These are phyloP conservation scores for Epistrophe eligans DNA, from an alignment of 2,888 invertebrate species.

Conservation along the genomic window DNA sequence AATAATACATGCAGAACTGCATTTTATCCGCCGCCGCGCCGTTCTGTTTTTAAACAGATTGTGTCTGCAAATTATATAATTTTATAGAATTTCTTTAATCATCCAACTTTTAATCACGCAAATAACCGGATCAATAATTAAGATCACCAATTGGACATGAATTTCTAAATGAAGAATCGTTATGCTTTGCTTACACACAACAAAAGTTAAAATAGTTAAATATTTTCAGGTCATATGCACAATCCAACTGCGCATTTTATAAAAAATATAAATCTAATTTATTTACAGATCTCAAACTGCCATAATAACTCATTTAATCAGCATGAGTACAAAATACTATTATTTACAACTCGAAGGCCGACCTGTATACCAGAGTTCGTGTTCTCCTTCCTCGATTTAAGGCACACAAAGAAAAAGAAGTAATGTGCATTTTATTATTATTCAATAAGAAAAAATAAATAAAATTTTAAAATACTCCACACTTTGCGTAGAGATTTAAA, in stretches of 20 bases:
- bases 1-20: neutral
- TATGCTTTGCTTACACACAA: neutral
- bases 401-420: constrained; percentile 2
- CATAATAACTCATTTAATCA: constrained; percentile 72
- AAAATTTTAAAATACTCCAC: constrained; percentile 30
- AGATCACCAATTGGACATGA: constrained; percentile 27
- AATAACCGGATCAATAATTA: constrained; percentile 63
- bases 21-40: too few relatives aligned
- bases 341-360: constrained; percentile 55
- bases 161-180: constrained; percentile 37
- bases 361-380: neutral
- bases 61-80: constrained; percentile 44
- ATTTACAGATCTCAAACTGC: constrained; percentile 57
- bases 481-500: constrained; percentile 58
- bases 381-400: constrained; percentile 58
- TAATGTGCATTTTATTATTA: neutral
- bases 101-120: constrained; percentile 42
- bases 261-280: constrained; percentile 36
- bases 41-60: neutral
- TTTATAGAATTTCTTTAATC: constrained; percentile 40
- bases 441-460: neutral
- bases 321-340: constrained; percentile 44
- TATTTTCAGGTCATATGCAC: constrained; percentile 6
- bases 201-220: neutral
- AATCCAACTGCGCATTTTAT: constrained; percentile 38